Conservation (phyloP, 2,888 invertebrate species). For the Hydrotaea cyrtoneurina region DNA sequence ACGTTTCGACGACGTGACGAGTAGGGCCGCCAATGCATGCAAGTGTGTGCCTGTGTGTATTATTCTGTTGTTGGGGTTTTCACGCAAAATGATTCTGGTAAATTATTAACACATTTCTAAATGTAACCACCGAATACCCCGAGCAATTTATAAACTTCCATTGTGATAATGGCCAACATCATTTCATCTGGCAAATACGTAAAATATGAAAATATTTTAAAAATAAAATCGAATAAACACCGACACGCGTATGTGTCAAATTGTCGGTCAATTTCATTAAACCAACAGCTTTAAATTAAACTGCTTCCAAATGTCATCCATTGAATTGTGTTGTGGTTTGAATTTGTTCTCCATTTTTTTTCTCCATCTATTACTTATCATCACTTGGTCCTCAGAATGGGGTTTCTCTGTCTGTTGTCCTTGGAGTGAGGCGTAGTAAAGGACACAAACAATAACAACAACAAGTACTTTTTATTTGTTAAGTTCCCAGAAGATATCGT, state of each 20-base stretch:
- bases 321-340: too few species aligned
- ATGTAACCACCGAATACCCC: not conserved
- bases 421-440: not conserved
- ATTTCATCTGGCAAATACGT: too few species aligned
- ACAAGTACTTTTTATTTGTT: constrained; percentile 7
- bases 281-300: not conserved
- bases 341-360: too few species aligned
- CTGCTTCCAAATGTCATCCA: not conserved
- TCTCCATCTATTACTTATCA: not conserved
- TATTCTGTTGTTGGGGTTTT: not conserved
- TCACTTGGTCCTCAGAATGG: too few species aligned
- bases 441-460: not conserved
- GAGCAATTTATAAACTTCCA: not conserved
- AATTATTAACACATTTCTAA: not conserved
- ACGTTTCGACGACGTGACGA: not conserved
- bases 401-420: not conserved
- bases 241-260: not conserved
- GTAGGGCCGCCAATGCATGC: not conserved
- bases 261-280: not conserved
- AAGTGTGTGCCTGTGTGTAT: too few species aligned
- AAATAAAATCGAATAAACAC: not conserved
- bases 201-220: not conserved
- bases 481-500: constrained; percentile 14
- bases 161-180: not conserved
- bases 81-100: not conserved